Evolutionary conservation across 2,797 vertebrate genomes (phyloP), one percentile per base, ranked within the genome.

Genomic region (Florisuga fusca): DNA sequence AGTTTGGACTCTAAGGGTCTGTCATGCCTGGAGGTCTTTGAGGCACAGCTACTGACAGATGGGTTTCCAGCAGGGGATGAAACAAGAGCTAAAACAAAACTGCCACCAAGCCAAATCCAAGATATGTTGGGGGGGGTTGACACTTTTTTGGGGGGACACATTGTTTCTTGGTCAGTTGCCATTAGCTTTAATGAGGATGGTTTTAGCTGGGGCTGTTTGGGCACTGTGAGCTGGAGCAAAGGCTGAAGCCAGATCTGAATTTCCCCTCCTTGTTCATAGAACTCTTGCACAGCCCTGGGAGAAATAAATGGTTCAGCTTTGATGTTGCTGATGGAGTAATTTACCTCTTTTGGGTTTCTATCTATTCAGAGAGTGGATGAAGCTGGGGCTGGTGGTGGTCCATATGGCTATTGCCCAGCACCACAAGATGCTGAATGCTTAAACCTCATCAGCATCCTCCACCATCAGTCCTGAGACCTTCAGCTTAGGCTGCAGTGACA

Each of bases 81-180:
- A 73, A 34, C 1, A 1, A 51, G 5, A 2, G 4, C 6, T 58
- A 36, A 45, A 31, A 13, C 7, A 36, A 64, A 84, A 55, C 15
- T 14, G 27, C 13, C 57, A 64, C n/a, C 31, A 63, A 54, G 23
- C 12, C 36, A 50, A 69, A 36, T 19, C 15, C 17, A 27, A 50
- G 38, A 21, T 18, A 16, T 36, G 9, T 20, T 36, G 45, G 43
- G 20, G 20, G 8, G 18, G 23, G 78, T 78, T 33, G 50, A 33
- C 8, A 67, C 31, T 74, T 38, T 48, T 34, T 22, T 13, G 0
- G 3, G 12, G 9, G 3, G 19, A 13, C 10, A 7, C 2, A 5
- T 36, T 26, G 11, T 58, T 68, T 31, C 36, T 63, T 54, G 26
- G 20, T 41, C 51, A 51, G 17, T 23, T 83, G 31, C 22, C 20